Evolutionary conservation across 2,797 vertebrate genomes (phyloP), one percentile per base, ranked within the genome.

Genomic region (Sciurus vulgaris): DNA sequence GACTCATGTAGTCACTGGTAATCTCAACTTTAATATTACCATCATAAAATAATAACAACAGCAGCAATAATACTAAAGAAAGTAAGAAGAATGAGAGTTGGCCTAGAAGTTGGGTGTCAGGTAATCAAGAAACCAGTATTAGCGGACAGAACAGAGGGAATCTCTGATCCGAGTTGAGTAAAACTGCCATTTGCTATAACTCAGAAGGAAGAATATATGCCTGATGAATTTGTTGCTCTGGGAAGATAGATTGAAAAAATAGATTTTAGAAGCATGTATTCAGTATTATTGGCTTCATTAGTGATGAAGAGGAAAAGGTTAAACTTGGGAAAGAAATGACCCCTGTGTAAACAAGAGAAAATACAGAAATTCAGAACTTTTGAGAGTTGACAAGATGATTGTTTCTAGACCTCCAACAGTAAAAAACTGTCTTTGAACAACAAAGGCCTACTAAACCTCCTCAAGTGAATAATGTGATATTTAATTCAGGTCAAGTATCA

Each of bases 161-260:
- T 38, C 33, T 28, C 26, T 67, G 81, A 82, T 54, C 69, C 51
- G 51, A 35, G 63, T 56, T 74, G 56, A 6, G 4, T 44, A 86
- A 67, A 82, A 51, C 22, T 11, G 14, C 72, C 92, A 93, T 72
- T 77, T 73, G 72, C 88, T 84, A 11, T 41, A 81, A 73, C 61
- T 93, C 47, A 38, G 54, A 89, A 92, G 84, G 73, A 91, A 89
- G 65, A 56, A 56, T 56, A 88, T 67, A 85, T 51, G 82, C 67
- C 67, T 88, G 38, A 47, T 77, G 67, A 88, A 47, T 72, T 86
- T 90, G 49, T 18, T 73, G 28, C 69, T 96, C 54, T n/a, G 51
- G 49, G 41, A 9, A 83, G 49, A 92, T n/a, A 77, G 72, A 79
- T 20, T 69, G 38, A 73, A 44, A 83, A 44, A 86, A 69, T 24